Conservation (phyloP, 2,113 vertebrate species). For the Eurypyga helias region DNA sequence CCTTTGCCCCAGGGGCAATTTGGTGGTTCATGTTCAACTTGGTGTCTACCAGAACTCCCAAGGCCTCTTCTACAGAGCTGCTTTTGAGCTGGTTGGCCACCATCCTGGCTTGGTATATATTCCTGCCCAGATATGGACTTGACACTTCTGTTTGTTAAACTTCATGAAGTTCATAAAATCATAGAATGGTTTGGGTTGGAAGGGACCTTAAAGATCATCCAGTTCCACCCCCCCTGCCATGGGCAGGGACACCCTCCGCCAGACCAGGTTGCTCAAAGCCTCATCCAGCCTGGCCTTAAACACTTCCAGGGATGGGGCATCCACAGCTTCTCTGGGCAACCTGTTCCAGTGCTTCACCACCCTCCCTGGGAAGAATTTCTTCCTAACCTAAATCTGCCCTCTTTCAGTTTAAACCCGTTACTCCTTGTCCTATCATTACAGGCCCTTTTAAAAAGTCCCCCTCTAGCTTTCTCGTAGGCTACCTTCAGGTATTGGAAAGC, state of each 20-base stretch:
- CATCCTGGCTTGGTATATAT: neutral
- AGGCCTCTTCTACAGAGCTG: neutral
- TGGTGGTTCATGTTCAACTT: neutral
- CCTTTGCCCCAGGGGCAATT: neutral
- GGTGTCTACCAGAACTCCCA: neutral
- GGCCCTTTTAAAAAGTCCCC: neutral
- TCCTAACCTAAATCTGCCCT: too few species aligned
- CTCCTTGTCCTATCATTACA: neutral
- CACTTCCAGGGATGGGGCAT: too few species aligned
- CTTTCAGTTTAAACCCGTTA: too few species aligned
- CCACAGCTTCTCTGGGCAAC: too few species aligned
- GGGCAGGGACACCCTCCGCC: too few species aligned
- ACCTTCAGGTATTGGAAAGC: neutral
- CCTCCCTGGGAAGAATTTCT: too few species aligned
- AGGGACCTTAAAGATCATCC: neutral
- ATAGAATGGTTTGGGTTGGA: neutral
- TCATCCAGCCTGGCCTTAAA: too few species aligned
- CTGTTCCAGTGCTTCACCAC: too few species aligned
- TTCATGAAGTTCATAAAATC: neutral
- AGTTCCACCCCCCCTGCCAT: too few species aligned
- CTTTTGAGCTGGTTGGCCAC: neutral
- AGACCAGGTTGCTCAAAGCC: too few species aligned
- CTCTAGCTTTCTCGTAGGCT: neutral
- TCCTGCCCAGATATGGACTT: neutral
- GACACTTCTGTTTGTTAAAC: neutral